Conservation (phyloP, 2,797 vertebrate species). For the Garrulus glandarius region DNA sequence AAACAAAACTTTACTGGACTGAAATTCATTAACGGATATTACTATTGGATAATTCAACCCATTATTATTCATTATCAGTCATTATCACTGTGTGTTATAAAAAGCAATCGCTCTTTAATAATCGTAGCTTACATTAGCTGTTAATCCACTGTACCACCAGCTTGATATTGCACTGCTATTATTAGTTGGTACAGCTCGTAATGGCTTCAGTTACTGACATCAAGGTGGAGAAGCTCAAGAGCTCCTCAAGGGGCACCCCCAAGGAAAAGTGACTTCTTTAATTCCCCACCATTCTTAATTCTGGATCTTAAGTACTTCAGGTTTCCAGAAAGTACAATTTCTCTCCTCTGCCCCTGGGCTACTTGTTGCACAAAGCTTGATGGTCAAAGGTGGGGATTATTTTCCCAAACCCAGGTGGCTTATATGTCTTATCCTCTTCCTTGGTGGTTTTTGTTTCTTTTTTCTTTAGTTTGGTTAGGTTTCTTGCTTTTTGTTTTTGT, state of each 20-base stretch:
- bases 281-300: background rate
- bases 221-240: background rate
- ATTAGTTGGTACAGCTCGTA: background rate
- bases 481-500: rapidly evolving
- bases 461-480: rapidly evolving
- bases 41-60: background rate
- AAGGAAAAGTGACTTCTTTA: background rate
- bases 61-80: background rate
- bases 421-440: background rate
- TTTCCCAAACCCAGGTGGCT: background rate
- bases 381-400: background rate
- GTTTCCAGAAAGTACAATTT: background rate
- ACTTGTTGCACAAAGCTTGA: background rate
- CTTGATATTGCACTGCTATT: background rate
- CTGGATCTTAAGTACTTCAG: background rate
- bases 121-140: background rate
- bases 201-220: background rate
- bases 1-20: background rate
- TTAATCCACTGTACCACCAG: background rate
- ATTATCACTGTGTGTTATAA: background rate
- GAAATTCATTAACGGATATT: background rate
- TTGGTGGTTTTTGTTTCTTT: rapidly evolving
- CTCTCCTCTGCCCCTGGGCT: background rate
- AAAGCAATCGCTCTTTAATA: background rate
- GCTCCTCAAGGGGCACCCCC: rapidly evolving